These are phyloP conservation scores for Formica selysi DNA, from an alignment of 1,140 invertebrate genomes.

Conservation along the genomic window DNA sequence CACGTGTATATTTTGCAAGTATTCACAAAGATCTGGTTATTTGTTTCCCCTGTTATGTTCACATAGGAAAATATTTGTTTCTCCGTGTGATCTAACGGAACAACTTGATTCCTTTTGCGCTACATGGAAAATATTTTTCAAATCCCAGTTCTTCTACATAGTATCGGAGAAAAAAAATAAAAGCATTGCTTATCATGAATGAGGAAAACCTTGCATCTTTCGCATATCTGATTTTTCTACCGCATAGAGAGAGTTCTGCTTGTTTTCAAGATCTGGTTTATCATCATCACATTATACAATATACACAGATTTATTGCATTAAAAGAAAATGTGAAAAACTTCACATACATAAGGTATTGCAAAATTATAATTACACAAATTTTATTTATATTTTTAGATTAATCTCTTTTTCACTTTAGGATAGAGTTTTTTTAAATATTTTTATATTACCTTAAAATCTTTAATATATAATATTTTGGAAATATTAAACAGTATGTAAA, in stretches of 20 bases:
- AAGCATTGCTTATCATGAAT: slow-evolving; percentile 16
- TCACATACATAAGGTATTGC: no score
- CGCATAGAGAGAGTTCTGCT: not conserved
- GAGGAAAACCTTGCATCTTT: not conserved
- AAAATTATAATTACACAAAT: slow-evolving; percentile 8
- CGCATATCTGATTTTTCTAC: not conserved
- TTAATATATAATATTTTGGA: no score
- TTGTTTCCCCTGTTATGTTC: slow-evolving; percentile 7
- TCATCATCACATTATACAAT: not conserved
- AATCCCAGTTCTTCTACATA: not conserved
- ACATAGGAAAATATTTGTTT: slow-evolving; percentile 33
- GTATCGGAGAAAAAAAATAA: not conserved
- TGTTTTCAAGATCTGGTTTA: not conserved
- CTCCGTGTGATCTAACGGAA: slow-evolving; percentile 28
- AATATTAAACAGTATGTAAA: slow-evolving; percentile 3
- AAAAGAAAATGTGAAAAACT: not conserved
- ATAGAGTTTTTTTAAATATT: not conserved
- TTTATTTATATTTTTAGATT: not conserved
- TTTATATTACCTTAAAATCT: not conserved
- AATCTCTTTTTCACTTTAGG: not conserved
- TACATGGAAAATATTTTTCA: slow-evolving; percentile 53
- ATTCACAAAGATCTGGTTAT: slow-evolving; percentile 27
- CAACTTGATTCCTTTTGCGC: slow-evolving; percentile 42
- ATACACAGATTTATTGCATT: not conserved
- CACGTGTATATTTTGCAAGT: not conserved